A percentile compares a stretch with the other conserved stretches of the same genome.
Conservation (phyloP, 2,113 vertebrate genomes). For the Campylorhamphus procurvoides region DNA sequence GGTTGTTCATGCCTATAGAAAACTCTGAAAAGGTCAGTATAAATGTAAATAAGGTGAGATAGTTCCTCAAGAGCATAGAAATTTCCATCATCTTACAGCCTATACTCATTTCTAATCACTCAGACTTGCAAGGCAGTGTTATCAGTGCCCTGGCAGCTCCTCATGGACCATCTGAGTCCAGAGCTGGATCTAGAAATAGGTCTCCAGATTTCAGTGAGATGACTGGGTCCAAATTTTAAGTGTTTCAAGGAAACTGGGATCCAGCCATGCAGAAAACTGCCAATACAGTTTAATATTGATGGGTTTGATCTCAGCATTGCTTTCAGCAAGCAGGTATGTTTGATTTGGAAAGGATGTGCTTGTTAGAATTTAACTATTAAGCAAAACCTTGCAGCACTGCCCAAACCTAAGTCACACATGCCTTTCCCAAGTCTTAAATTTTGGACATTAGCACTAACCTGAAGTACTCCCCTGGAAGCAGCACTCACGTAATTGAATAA, state of each 20-base stretch:
- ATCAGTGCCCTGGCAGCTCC: background rate
- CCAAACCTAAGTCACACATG: background rate
- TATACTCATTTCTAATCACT: background rate
- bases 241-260: background rate
- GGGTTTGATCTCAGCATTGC: background rate
- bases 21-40: background rate
- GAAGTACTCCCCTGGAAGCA: background rate
- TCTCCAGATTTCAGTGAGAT: background rate
- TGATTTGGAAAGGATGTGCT: background rate
- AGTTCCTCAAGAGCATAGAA: background rate
- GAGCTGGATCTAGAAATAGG: background rate
- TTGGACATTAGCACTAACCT: background rate
- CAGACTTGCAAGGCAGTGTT: background rate
- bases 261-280: background rate
- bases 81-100: background rate
- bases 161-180: background rate
- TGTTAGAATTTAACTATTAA: background rate
- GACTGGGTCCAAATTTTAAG: background rate
- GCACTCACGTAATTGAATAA: accelerated
- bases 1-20: background rate
- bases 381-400: background rate
- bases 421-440: background rate
- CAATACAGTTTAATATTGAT: background rate
- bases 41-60: background rate
- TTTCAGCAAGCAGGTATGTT: background rate